A percentile compares a stretch with the other conserved stretches of the same genome.
Evolutionary conservation across 2,888 invertebrate genomes (phyloP).

Genomic region (Rotaria sp.): DNA sequence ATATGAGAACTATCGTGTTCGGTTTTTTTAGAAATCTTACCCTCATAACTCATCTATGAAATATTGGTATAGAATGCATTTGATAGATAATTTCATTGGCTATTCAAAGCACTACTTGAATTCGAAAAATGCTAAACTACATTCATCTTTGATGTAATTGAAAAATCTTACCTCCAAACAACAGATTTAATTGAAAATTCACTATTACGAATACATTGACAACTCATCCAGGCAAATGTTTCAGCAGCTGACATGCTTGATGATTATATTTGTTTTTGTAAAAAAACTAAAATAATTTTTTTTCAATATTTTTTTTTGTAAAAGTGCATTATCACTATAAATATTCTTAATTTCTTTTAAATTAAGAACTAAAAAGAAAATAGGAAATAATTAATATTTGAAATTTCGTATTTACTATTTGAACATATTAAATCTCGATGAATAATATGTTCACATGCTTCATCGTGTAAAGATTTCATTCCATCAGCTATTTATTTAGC

Average conservation of each 20-base stretch:
- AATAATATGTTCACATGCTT: conserved; percentile 33
- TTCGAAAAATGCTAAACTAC: too few relatives aligned
- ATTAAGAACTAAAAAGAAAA: neutral
- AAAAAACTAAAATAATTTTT: conserved; percentile 92
- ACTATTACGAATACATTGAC: conserved; percentile 84
- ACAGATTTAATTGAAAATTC: conserved; percentile 85
- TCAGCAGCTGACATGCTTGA: conserved; percentile 85
- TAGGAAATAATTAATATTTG: too few relatives aligned
- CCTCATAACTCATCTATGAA: too few relatives aligned
- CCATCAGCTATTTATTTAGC: conserved; percentile 83
- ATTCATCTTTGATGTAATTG: too few relatives aligned
- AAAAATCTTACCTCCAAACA: conserved; percentile 78
- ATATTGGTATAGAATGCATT: too few relatives aligned
- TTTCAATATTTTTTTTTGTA: conserved; percentile 64
- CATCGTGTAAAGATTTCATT: conserved; percentile 38
- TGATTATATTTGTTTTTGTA: conserved; percentile 67
- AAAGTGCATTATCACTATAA: neutral
- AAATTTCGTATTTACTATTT: conserved; percentile 24
- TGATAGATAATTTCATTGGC: too few relatives aligned
- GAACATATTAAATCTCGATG: conserved; percentile 39
- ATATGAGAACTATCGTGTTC: too few relatives aligned
- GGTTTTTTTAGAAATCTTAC: too few relatives aligned
- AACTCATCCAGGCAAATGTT: conserved; percentile 98
- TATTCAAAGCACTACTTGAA: too few relatives aligned
- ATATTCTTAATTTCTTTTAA: neutral